Base-by-base conservation (phyloP, 2,888 invertebrate species). In the Pterobdella sp. region DNA sequence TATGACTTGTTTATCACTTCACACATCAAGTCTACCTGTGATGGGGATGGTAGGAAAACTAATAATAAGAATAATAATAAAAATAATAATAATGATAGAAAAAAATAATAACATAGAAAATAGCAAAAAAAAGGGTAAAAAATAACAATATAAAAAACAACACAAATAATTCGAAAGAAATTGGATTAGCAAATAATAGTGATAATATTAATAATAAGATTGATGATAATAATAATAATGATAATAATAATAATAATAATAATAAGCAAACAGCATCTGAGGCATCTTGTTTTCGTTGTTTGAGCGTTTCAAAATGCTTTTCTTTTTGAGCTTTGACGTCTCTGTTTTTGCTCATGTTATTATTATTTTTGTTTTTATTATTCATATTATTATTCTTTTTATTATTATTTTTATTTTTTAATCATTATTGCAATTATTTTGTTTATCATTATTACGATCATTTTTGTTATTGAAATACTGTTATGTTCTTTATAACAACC, bases 1-100 rank as follows among this genome's bases (percentile, higher is more conserved):
- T 88, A 86, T 77, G 91, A 92, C 76, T 95, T 88, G 49, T 90
- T 88, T 80, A 92, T 94, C 0, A 93, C 92, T 75, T 91, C 92
- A 78, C 88, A 88, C 96, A 98, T 96, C 68, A 98, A 85, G 76
- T 92, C 91, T 32, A 81, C 73, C 82, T 84, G 77, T 32, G 49
- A 4, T 0, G 3, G 1, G 14, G 37, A 26, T 22, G 26, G 60
- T 18, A 26, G 60, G 4, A n/a, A n/a, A n/a, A n/a, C n/a, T n/a
- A n/a, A n/a, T n/a, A n/a, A n/a, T n/a, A n/a, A n/a, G n/a, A n/a
- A n/a, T n/a, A n/a, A n/a, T n/a, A n/a, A n/a, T n/a, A n/a, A n/a
- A n/a, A n/a, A n/a, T n/a, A n/a, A n/a, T n/a, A n/a, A n/a, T n/a
- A n/a, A n/a, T n/a, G n/a, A n/a, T n/a, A n/a, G n/a, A n/a, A n/a